Evolutionary conservation across 2,113 vertebrate genomes (phyloP).

Genomic region (Neodontobutis hainanensis): DNA sequence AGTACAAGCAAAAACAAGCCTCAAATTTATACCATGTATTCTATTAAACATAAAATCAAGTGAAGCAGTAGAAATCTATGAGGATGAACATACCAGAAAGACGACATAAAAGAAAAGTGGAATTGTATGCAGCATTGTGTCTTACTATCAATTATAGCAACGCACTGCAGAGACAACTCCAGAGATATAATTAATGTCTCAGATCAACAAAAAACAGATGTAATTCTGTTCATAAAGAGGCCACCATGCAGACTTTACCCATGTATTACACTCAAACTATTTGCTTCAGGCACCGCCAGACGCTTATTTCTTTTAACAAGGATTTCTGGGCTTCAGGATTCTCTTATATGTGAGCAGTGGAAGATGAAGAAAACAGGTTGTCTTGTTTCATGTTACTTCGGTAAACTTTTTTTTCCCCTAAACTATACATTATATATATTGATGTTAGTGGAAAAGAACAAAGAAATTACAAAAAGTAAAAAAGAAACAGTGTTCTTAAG

Average conservation of each 20-base stretch:
- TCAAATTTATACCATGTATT: neutral
- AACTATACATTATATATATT: too few species aligned
- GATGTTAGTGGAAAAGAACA: too few species aligned
- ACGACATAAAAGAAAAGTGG: constrained; percentile 20
- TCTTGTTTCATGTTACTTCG: too few species aligned
- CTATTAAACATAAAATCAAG: constrained; percentile 8
- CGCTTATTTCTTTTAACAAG: constrained; percentile 64
- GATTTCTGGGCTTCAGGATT: constrained; percentile 27
- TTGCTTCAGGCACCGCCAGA: constrained; percentile 59
- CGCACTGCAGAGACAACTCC: constrained; percentile 34
- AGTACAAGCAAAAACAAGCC: neutral
- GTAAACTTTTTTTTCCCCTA: too few species aligned
- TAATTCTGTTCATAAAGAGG: constrained; percentile 68
- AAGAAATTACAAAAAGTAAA: too few species aligned
- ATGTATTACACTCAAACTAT: constrained; percentile 65
- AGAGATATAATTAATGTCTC: constrained; percentile 69
- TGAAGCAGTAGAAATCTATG: constrained; percentile 4
- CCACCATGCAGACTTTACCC: constrained; percentile 55
- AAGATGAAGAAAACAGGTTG: constrained; percentile 22
- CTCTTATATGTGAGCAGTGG: constrained; percentile 27
- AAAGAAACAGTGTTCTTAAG: too few species aligned
- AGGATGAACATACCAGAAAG: neutral
- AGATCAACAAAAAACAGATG: constrained; percentile 73
- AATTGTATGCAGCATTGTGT: constrained; percentile 34
- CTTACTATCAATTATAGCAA: constrained; percentile 42